Evolutionary conservation across 2,113 vertebrate genomes (phyloP).

Genomic region (Dasyprocta punctata): DNA sequence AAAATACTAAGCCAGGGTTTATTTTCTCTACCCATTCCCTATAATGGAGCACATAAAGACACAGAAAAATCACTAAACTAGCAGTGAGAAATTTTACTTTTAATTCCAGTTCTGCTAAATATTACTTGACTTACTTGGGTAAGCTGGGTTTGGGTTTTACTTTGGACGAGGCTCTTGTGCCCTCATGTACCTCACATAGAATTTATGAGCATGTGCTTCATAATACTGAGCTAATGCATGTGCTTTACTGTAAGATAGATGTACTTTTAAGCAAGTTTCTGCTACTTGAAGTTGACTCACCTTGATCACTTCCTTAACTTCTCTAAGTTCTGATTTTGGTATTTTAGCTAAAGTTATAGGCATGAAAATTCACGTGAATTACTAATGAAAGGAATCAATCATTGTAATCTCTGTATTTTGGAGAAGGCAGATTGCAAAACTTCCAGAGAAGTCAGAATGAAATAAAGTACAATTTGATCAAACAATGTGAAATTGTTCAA

Average conservation of each 20-base stretch:
- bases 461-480: not conserved
- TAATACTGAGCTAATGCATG: not conserved
- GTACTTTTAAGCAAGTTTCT: not conserved
- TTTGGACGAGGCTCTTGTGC: not conserved
- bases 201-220: not conserved
- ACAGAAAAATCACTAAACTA: not conserved
- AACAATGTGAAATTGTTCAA: not conserved
- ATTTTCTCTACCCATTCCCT: not conserved
- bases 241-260: not conserved
- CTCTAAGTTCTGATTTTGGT: not conserved
- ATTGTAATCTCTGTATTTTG: not conserved
- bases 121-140: not conserved
- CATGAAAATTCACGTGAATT: not conserved
- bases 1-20: not conserved
- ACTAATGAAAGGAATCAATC: not conserved
- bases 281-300: not conserved
- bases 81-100: not conserved
- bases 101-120: not conserved
- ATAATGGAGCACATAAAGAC: not conserved
- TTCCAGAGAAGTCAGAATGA: not conserved
- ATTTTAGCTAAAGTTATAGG: not conserved
- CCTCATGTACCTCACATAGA: not conserved
- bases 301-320: not conserved
- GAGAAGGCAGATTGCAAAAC: conserved; percentile 2
- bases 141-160: not conserved